A percentile compares a stretch with the other conserved stretches of the same genome.
Evolutionary conservation across 2,888 invertebrate genomes (phyloP).

Genomic region (Cylindroiulus punctatus): DNA sequence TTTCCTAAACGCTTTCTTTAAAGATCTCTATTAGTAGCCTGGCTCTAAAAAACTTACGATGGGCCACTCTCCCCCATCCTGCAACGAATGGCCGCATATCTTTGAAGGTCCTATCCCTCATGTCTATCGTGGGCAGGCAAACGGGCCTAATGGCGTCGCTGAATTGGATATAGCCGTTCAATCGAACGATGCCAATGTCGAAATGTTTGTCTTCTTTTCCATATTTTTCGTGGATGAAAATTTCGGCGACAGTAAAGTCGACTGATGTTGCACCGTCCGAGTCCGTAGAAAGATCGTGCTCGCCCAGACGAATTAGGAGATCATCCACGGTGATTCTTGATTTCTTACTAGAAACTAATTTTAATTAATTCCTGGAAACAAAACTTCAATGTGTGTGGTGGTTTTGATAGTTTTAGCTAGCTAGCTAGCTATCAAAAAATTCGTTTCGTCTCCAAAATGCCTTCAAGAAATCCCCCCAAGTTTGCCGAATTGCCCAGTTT

Average conservation of each 20-base stretch:
- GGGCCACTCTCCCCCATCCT: slow-evolving; percentile 82
- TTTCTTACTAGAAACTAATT: too few species aligned
- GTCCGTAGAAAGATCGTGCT: slow-evolving; percentile 57
- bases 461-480: too few species aligned
- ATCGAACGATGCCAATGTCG: slow-evolving; percentile 81
- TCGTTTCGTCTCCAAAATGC: too few species aligned
- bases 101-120: slow-evolving; percentile 71
- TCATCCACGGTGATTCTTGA: too few species aligned
- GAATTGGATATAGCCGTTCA: slow-evolving; percentile 69
- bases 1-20: too few species aligned
- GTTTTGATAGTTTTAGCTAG: too few species aligned
- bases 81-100: slow-evolving; percentile 76
- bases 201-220: slow-evolving; percentile 73
- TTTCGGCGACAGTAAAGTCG: slow-evolving; percentile 65
- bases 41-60: slow-evolving; percentile 71
- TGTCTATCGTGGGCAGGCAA: slow-evolving; percentile 75
- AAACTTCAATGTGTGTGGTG: too few species aligned
- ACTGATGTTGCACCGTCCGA: slow-evolving; percentile 58
- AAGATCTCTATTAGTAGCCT: too few species aligned
- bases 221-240: slow-evolving; percentile 76
- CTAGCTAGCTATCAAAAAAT: too few species aligned
- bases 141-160: slow-evolving; percentile 73
- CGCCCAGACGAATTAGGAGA: slow-evolving; percentile 37
- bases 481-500: too few species aligned
- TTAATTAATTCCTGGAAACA: too few species aligned